Evolutionary conservation across 2,888 invertebrate species (phyloP).

Genomic region (Eilema caniola): DNA sequence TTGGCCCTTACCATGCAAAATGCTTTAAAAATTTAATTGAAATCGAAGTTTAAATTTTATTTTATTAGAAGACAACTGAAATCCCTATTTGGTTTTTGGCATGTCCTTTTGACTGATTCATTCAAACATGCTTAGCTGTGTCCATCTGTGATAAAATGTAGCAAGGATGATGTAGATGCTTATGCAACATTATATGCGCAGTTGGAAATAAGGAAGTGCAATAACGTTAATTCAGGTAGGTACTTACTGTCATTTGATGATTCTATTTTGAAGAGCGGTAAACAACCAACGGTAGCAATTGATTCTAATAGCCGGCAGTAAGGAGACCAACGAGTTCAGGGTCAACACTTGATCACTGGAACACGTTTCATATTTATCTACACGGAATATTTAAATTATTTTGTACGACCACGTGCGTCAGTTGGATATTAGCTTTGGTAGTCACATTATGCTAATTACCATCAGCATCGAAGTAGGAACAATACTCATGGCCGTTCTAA

Average conservation of each 20-base stretch:
- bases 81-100: neutral
- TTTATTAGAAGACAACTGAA: neutral
- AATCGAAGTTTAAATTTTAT: too few species aligned
- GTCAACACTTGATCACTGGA: constrained; percentile 61
- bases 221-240: constrained; percentile 56
- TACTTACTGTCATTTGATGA: constrained; percentile 48
- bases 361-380: constrained; percentile 62
- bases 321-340: constrained; percentile 73
- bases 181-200: constrained; percentile 37
- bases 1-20: too few species aligned
- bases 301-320: constrained; percentile 62
- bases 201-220: constrained; percentile 55
- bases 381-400: constrained; percentile 62
- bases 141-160: neutral
- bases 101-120: neutral
- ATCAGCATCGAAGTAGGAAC: constrained; percentile 32
- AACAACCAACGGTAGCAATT: constrained; percentile 60
- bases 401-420: constrained; percentile 62
- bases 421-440: constrained; percentile 46
- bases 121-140: neutral
- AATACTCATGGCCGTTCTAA: constrained; percentile 37
- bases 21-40: too few species aligned
- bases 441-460: constrained; percentile 59
- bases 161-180: neutral
- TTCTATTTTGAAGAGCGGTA: constrained; percentile 57